Base-by-base conservation (phyloP, 1,140 invertebrate genomes). In the Zaprionus nigranus region DNA sequence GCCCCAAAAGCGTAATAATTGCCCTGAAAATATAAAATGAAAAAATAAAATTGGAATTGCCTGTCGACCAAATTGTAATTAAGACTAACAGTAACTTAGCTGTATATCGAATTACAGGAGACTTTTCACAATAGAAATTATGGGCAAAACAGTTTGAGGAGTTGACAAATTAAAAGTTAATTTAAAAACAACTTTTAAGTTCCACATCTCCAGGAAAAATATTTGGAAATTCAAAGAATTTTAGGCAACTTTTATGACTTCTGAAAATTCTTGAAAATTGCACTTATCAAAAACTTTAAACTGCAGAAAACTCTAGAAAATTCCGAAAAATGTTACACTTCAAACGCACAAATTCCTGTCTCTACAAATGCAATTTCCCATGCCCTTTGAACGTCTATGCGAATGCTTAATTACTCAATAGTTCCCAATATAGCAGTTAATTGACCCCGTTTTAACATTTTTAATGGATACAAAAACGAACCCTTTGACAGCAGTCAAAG, bases 51-150 rank as follows among this genome's bases (percentile, higher is more conserved):
- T 60, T 24, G 38, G 54, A 62, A 63, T 34, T 70, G 43, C 20
- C 59, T 70, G 66, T 26, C 40, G 11, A 26, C 3, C 51, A 63
- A n/a, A 59, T 46, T 22, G 22, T 61, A 74, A 74, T 74, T 62
- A 69, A 57, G 36, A 34, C 51, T 57, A 30, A 34, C 28, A 17
- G 30, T 20, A 28, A 68, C 5, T 43, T 13, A 57, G 60, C 24
- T 30, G 4, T 9, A 13, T 13, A 24, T 51, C 20, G 9, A 5
- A 51, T 24, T 13, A 3, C 46, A 24, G 1, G 46, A 22, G 20
- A 11, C 9, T 34, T 17, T 46, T 46, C n/a, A 38, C 15, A 43
- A n/a, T n/a, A 2, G 2, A 46, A 46, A 11, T 46, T 3, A 2
- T 46, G 7, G 1, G 6, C 1, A 46, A 17, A 46, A 46, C 6